Conservation (phyloP, 2,113 vertebrate species). For the Prinia subflava region DNA sequence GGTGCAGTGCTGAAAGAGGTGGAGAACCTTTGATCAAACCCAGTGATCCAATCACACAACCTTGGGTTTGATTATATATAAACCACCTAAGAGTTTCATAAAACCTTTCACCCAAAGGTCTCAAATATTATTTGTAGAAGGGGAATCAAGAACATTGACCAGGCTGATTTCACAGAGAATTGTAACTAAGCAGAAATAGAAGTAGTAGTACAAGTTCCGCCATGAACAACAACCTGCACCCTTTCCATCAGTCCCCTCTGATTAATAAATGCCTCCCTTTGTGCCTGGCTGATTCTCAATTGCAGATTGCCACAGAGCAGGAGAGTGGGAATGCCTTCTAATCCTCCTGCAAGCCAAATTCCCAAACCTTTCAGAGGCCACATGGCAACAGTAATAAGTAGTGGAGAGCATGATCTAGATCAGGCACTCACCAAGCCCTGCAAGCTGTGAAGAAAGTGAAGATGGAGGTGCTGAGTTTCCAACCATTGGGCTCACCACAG, state of each 20-base stretch:
- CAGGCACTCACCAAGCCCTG: slow-evolving; percentile 84
- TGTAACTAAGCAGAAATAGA: neutral
- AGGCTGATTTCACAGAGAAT: neutral
- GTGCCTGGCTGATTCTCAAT: neutral
- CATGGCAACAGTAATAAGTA: neutral
- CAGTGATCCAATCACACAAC: neutral
- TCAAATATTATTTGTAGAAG: neutral
- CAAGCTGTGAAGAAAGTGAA: slow-evolving; percentile 88
- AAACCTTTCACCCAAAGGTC: neutral
- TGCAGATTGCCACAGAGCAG: neutral
- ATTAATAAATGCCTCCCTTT: neutral
- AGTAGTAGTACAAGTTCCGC: neutral
- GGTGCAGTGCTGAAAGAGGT: neutral
- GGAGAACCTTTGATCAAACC: neutral
- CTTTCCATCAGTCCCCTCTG: neutral
- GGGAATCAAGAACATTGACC: neutral
- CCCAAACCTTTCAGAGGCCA: neutral
- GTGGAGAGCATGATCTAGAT: neutral
- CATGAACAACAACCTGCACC: neutral
- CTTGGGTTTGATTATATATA: neutral
- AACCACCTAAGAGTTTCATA: neutral
- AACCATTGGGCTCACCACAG: slow-evolving; percentile 91
- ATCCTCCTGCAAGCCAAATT: neutral
- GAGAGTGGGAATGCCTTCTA: neutral
- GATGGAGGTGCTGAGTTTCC: slow-evolving; percentile 76